Percentiles rank a stretch among this genome's conserved stretches.
Evolutionary conservation across 1,140 invertebrate species (phyloP).

Genomic region (Eumaeus atala): DNA sequence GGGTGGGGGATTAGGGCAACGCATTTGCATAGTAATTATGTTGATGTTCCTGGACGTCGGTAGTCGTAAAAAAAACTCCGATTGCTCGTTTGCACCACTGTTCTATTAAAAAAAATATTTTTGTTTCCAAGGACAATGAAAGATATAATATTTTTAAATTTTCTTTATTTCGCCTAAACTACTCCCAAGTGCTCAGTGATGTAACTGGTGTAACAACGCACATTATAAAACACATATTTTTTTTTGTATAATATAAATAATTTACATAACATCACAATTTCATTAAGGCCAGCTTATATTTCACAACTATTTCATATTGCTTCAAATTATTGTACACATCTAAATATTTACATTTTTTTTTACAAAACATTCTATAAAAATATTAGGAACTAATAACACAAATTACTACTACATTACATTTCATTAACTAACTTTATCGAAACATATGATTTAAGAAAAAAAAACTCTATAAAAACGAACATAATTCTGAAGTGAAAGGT

Average conservation of each 20-base stretch:
- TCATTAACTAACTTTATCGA: too few species aligned
- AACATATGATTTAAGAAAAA: too few species aligned
- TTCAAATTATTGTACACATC: not conserved
- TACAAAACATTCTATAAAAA: conserved; percentile 1
- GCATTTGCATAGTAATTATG: too few species aligned
- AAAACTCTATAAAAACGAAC: too few species aligned
- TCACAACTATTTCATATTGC: conserved; percentile 2
- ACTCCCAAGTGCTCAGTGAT: not conserved
- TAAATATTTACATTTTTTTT: not conserved
- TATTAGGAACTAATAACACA: conserved; percentile 1
- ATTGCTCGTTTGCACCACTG: too few species aligned
- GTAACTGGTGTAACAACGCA: conserved; percentile 2
- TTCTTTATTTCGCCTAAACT: conserved; percentile 9
- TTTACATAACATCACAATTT: conserved; percentile 7
- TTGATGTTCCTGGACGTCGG: too few species aligned
- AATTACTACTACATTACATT: not conserved
- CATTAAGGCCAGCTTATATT: not conserved
- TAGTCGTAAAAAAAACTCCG: too few species aligned
- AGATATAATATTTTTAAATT: not conserved
- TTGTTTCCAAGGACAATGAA: too few species aligned
- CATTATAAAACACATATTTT: conserved; percentile 6
- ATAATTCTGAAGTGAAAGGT: too few species aligned
- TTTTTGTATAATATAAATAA: conserved; percentile 6
- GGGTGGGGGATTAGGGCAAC: too few species aligned
- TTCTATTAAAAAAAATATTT: too few species aligned